Evolutionary conservation across 2,113 vertebrate species (phyloP).

Genomic region (Candoia aspera): DNA sequence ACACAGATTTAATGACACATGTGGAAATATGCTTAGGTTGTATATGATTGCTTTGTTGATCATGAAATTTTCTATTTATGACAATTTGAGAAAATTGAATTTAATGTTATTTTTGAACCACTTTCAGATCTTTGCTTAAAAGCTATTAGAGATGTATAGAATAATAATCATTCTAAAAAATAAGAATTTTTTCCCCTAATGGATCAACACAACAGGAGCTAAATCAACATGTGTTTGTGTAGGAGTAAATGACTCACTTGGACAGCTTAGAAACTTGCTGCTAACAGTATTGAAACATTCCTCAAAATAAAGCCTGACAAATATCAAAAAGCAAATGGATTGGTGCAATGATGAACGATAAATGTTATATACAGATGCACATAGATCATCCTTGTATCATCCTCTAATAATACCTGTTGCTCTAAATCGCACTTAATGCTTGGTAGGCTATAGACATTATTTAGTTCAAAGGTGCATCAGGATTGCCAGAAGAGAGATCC

Average conservation of each 20-base stretch:
- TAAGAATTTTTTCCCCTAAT: slow-evolving; percentile 52
- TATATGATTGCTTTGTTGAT: slow-evolving; percentile 3
- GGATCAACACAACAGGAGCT: slow-evolving; percentile 59
- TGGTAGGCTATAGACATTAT: neutral
- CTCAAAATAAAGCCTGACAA: slow-evolving; percentile 47
- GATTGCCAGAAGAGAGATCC: neutral
- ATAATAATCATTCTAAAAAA: slow-evolving; percentile 26
- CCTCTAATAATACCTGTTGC: neutral
- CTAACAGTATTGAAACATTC: slow-evolving; percentile 51
- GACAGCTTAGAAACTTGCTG: slow-evolving; percentile 60
- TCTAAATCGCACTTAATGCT: neutral
- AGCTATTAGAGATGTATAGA: slow-evolving; percentile 41
- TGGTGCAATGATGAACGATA: slow-evolving; percentile 12
- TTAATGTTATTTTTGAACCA: slow-evolving; percentile 5
- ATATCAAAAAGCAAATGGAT: slow-evolving; percentile 26
- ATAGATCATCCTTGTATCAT: neutral
- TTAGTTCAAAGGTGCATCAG: neutral
- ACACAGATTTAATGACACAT: neutral
- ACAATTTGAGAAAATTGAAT: slow-evolving; percentile 23
- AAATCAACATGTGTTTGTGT: slow-evolving; percentile 66
- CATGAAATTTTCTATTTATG: neutral
- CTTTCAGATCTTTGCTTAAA: slow-evolving; percentile 36
- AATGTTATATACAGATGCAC: neutral
- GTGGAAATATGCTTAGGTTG: neutral
- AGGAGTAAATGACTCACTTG: slow-evolving; percentile 70